phyloP scores from a whole-genome alignment of 2,888 invertebrate species.

The Nyleta sp. region DNA sequence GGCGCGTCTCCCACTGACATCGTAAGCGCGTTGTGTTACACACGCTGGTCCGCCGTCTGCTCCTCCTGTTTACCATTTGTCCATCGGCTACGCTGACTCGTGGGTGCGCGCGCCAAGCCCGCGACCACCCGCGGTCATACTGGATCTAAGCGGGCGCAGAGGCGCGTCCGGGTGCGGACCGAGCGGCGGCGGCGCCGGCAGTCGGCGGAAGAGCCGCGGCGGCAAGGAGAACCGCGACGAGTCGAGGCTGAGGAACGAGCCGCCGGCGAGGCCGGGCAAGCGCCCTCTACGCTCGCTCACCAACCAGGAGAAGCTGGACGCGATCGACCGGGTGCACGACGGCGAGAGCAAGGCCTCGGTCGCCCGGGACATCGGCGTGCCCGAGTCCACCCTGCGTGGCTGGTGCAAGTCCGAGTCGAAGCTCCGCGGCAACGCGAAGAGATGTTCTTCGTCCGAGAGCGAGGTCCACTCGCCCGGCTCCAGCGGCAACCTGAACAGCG shows the following conservation, averaged over 20 bases:
- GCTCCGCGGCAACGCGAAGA: constrained; percentile 83
- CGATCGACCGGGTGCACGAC: constrained; percentile 91
- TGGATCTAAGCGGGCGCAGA: constrained; percentile 53
- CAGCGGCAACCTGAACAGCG: constrained; percentile 66
- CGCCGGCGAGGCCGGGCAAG: constrained; percentile 87
- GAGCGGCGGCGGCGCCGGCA: constrained; percentile 31
- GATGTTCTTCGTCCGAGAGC: constrained; percentile 59
- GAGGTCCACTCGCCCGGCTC: constrained; percentile 70
- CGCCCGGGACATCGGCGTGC: constrained; percentile 92
- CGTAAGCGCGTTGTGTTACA: constrained; percentile 71
- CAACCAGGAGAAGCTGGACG: constrained; percentile 90
- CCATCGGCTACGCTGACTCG: too few relatives aligned
- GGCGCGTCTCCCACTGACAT: constrained; percentile 69
- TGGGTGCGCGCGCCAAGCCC: too few relatives aligned
- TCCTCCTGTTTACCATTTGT: constrained; percentile 43
- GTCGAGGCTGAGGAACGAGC: constrained; percentile 83
- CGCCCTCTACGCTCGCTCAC: constrained; percentile 91
- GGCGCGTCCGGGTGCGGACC: constrained; percentile 56
- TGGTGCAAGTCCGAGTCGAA: constrained; percentile 95
- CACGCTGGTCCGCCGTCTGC: constrained; percentile 61
- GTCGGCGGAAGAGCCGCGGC: constrained; percentile 66
- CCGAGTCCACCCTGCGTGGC: constrained; percentile 92
- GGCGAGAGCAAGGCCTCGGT: constrained; percentile 94
- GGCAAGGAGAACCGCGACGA: constrained; percentile 68
- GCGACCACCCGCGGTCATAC: constrained; percentile 45